These are phyloP conservation scores for Amphiprion ocellaris DNA, from an alignment of 2,113 vertebrate genomes.

Conservation along the genomic window DNA sequence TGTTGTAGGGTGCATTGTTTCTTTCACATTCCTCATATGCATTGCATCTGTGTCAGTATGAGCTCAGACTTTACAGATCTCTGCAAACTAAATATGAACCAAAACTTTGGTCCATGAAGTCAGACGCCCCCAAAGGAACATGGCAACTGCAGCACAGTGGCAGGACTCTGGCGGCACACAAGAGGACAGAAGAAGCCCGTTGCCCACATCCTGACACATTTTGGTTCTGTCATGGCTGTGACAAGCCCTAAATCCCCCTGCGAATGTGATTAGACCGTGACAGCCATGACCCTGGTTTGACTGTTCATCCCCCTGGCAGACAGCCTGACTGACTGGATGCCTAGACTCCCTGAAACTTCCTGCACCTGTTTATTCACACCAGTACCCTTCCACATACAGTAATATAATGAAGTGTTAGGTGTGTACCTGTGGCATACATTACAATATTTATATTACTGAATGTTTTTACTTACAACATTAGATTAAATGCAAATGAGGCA, in stretches of 20 bases:
- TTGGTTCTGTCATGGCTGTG: slow-evolving; percentile 51
- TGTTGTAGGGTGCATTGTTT: no score
- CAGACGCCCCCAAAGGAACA: slow-evolving; percentile 17
- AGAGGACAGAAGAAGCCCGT: slow-evolving; percentile 21
- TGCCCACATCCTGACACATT: slow-evolving; percentile 55
- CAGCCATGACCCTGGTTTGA: slow-evolving; percentile 39
- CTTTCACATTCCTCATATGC: not conserved
- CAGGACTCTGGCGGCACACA: slow-evolving; percentile 1
- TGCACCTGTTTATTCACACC: slow-evolving; percentile 29
- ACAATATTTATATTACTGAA: not conserved
- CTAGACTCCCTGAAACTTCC: slow-evolving; percentile 8
- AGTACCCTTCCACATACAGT: not conserved
- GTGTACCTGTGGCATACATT: not conserved
- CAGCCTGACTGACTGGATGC: slow-evolving; percentile 22
- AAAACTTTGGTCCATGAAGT: slow-evolving; percentile 5
- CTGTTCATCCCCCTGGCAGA: slow-evolving; percentile 37
- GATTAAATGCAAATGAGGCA: slow-evolving; percentile 29
- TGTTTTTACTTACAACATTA: not conserved
- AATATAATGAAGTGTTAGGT: not conserved
- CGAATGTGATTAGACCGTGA: slow-evolving; percentile 43
- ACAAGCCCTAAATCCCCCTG: slow-evolving; percentile 42
- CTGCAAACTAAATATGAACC: not conserved
- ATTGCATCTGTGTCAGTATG: not conserved
- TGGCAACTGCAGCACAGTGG: not conserved
- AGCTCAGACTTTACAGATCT: not conserved